These are phyloP conservation scores for Anabacerthia variegaticeps DNA, from an alignment of 2,797 vertebrate species.

Conservation along the genomic window DNA sequence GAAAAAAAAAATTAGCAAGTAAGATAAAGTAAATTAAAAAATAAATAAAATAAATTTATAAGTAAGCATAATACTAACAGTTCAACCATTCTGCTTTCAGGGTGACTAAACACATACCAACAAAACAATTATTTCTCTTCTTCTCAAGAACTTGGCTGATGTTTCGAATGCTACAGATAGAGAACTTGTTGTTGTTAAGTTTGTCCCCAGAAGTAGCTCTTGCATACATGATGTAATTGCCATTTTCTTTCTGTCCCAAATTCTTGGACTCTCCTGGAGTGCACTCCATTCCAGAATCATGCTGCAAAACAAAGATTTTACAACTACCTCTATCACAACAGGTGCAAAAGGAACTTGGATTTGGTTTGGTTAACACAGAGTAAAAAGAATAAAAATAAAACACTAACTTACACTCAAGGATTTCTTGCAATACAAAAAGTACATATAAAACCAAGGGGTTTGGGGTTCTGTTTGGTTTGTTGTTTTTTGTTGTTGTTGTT, in stretches of 20 bases:
- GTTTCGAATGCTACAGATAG: slow-evolving; percentile 91
- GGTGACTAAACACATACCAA: slow-evolving; percentile 82
- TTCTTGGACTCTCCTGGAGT: slow-evolving; percentile 92
- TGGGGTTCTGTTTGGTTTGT: neutral
- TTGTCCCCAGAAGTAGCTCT: slow-evolving; percentile 97
- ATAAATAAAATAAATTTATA: neutral
- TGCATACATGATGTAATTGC: slow-evolving; percentile 98
- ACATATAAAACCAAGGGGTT: neutral
- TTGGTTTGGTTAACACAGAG: neutral
- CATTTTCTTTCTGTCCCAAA: slow-evolving; percentile 87
- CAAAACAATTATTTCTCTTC: slow-evolving; percentile 91
- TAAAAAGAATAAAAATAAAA: neutral
- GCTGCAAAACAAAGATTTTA: slow-evolving; percentile 79
- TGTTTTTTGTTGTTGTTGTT: neutral
- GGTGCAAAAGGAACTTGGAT: neutral
- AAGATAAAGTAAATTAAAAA: neutral
- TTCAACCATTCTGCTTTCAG: neutral
- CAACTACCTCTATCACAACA: neutral
- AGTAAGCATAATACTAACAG: neutral
- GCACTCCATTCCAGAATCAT: slow-evolving; percentile 94
- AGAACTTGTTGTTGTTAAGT: slow-evolving; percentile 96
- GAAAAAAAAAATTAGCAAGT: no score
- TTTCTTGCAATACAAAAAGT: neutral
- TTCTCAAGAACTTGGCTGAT: slow-evolving; percentile 92
- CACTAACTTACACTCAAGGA: neutral